Base-by-base conservation (phyloP, 2,888 invertebrate genomes). In the Eustalomyia histrio region DNA sequence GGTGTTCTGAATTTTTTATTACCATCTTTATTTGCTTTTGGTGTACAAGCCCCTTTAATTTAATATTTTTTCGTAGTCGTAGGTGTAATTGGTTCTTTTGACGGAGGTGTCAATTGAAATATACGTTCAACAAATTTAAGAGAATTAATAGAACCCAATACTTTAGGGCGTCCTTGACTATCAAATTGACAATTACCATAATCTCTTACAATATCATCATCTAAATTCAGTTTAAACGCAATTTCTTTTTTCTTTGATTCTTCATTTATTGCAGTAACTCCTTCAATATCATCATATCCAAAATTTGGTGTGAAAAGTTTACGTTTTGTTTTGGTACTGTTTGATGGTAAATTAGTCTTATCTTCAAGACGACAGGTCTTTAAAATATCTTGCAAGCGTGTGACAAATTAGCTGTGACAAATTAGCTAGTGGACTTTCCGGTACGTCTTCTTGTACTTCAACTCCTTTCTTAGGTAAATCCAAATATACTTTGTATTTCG, bases 261-360 rank as follows among this genome's bases (percentile, higher is more conserved):
- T n/a, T 72, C 53, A 18, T 17, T 17, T 0, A 76, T 53, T 50
- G 67, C 35, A 29, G 47, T 39, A 39, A 29, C 72, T 10, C 47
- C 50, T 52, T 79, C 74, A 9, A 72, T 24, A 9, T 85, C 83
- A 50, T 90, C 88, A 69, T 86, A 86, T 3, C 88, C 88, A 9
- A 86, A 84, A 35, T 85, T 84, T 0, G 88, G 88, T 0, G 88
- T 90, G 60, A 90, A 90, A 1, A 90, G 81, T 21, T 89, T 89
- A 17, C 85, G 85, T 33, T 83, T 86, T 7, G 80, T 73, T 6
- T 73, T 83, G 5, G 47, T n/a, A n/a, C n/a, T 86, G 0, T 88
- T 87, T 4, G 84, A 83, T 1, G 84, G 84, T 5, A 90, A 14
- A 76, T 87, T 88, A 0, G 87, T 83, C 16, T 88, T 90, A 1